Percentiles rank a stretch among this genome's conserved stretches.
phyloP scores from a whole-genome alignment of 2,113 vertebrate genomes.

The Bubo scandiacus region DNA sequence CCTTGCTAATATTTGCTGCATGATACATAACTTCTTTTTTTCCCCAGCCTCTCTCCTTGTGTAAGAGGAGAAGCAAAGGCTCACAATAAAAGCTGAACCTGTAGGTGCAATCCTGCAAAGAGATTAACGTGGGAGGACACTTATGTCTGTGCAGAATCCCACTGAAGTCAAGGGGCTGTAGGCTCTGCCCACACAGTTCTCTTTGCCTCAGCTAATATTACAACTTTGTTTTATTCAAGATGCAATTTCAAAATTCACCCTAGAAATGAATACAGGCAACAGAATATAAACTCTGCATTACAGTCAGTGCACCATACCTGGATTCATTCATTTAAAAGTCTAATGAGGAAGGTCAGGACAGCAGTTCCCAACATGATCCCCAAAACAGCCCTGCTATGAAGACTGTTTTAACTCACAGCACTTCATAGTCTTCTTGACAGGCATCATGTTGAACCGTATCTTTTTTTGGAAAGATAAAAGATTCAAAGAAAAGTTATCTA shows the following conservation, averaged over 20 bases:
- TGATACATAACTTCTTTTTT: not conserved
- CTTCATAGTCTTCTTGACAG: not conserved
- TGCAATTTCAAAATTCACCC: not conserved
- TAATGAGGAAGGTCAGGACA: not conserved
- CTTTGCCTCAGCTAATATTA: not conserved
- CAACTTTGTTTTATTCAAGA: not conserved
- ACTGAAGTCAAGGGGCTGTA: not conserved
- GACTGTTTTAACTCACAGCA: not conserved
- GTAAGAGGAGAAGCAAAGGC: not conserved
- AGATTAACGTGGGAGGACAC: conserved; percentile 4
- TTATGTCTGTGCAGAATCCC: not conserved
- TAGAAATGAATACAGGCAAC: not conserved
- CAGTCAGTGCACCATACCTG: not conserved
- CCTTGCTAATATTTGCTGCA: conserved; percentile 14
- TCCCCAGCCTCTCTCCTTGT: not conserved
- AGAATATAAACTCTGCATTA: not conserved
- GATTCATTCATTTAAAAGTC: not conserved
- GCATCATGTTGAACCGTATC: not conserved
- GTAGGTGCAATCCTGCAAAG: not conserved
- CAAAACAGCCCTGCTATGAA: not conserved
- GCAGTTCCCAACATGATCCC: not conserved
- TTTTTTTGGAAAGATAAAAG: not conserved
- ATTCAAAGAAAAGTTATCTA: not conserved
- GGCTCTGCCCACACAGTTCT: conserved; percentile 18
- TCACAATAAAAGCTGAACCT: not conserved